Conservation (phyloP, 92 coral and sea anemone species). For the Phenganax subtilis region DNA sequence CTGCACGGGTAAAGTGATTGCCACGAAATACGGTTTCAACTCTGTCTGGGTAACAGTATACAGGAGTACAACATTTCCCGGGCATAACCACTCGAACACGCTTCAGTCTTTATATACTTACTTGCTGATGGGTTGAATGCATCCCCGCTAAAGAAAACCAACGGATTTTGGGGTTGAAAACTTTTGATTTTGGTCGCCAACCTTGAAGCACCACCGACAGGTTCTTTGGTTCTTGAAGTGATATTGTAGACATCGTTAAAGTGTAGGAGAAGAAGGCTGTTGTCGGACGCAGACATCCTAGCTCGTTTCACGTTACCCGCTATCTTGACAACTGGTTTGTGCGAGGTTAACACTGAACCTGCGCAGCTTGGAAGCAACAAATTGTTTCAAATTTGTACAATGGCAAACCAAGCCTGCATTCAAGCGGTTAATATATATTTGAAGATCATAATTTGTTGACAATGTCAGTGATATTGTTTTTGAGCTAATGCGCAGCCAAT, state of each 20-base stretch:
- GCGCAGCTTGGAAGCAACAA: no score
- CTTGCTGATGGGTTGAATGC: slow-evolving; percentile 79
- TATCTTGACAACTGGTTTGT: neutral
- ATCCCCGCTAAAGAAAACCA: slow-evolving; percentile 79
- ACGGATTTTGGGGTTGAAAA: slow-evolving; percentile 60
- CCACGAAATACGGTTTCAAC: no score
- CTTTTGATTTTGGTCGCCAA: slow-evolving; percentile 76
- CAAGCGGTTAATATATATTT: no score
- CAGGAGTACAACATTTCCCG: neutral
- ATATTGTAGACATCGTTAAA: slow-evolving; percentile 94
- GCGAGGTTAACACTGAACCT: no score
- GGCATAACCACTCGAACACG: neutral
- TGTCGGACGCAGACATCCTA: neutral
- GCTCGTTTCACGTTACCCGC: neutral
- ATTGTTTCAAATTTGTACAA: no score
- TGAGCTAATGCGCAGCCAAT: no score
- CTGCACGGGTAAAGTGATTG: no score
- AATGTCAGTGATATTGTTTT: no score
- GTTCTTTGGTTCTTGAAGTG: slow-evolving; percentile 76
- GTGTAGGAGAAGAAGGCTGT: slow-evolving; percentile 49
- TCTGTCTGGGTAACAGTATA: neutral
- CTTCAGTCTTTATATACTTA: slow-evolving; percentile 48
- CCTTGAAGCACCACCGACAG: slow-evolving; percentile 88
- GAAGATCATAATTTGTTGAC: no score
- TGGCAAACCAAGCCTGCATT: no score